Base-by-base conservation (phyloP, 2,113 vertebrate genomes). In the Alectura lathami region DNA sequence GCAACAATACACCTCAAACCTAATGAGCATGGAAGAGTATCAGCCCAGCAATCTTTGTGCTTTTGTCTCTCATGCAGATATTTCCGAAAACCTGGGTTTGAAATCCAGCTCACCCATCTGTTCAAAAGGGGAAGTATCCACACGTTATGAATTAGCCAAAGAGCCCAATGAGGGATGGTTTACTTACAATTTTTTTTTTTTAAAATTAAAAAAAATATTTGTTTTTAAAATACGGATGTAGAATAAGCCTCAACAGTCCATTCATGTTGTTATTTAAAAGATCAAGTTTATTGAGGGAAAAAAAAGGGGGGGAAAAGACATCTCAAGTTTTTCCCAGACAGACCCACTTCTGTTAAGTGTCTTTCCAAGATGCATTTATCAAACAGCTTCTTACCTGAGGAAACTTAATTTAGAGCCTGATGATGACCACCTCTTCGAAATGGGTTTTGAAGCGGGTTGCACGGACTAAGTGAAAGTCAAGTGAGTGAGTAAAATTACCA, bases 341-440 rank as follows among this genome's bases (percentile, higher is more conserved):
- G 15, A 3, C 23, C 2, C 6, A 23, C 2, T 4, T 3, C 5
- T 0, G 0, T n/a, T 29, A 73, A 57, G 21, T 54, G 42, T 24
- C n/a, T 64, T 74, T 67, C 15, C 42, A 60, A 60, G 34, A 53
- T 24, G 2, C 16, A 56, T 51, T 78, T 82, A 17, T 47, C 47
- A 62, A 86, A 69, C 11, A 76, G 14, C 17, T 43, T 66, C 36
- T 72, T 64, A 9, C 62, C 54, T 63, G 64, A 47, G 11, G 42
- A 88, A 81, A 83, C 50, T 45, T 15, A 27, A 15, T 57, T 68
- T 70, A 89, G 48, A 72, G 72, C 34, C 20, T 77, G 75, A 29
- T 81, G 40, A 43, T 43, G 38, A 89, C 75, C 15, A 38, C 15
- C 67, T 72, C 53, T 85, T 70, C 68, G 57, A 73, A 88, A 76